Evolutionary conservation across 1,140 invertebrate genomes (phyloP).

Genomic region (Hyles euphorbiae): DNA sequence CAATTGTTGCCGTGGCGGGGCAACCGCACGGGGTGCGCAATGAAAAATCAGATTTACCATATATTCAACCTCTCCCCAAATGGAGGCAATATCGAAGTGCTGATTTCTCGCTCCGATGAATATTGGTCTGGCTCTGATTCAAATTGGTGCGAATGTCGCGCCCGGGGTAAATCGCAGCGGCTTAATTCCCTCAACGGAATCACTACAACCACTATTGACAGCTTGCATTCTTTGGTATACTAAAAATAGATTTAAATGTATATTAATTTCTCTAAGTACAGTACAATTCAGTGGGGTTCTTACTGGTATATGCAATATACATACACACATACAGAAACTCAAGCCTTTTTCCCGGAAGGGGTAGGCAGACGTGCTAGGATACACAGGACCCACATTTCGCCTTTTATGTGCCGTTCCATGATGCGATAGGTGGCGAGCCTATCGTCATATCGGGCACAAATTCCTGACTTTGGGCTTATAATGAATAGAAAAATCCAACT

Average conservation of each 20-base stretch:
- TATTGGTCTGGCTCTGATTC: constrained; percentile 70
- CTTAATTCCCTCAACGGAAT: constrained; percentile 30
- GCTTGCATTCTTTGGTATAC: not conserved
- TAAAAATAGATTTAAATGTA: not conserved
- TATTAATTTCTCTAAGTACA: not conserved
- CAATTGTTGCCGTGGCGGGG: not conserved
- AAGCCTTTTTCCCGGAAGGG: not conserved
- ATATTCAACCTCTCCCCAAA: constrained; percentile 66
- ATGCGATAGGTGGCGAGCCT: too few species aligned
- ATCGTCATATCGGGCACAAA: too few species aligned
- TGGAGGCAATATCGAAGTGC: constrained; percentile 73
- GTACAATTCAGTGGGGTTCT: not conserved
- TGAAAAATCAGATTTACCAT: constrained; percentile 68
- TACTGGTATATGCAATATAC: not conserved
- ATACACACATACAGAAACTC: too few species aligned
- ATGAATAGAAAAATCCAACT: too few species aligned
- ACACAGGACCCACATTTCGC: too few species aligned
- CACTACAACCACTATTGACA: constrained; percentile 6
- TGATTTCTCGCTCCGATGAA: constrained; percentile 70
- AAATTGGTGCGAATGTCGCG: constrained; percentile 57
- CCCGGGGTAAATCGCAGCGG: constrained; percentile 36
- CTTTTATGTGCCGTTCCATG: too few species aligned
- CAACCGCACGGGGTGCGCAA: constrained; percentile 35
- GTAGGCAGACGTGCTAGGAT: too few species aligned
- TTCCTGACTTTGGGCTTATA: too few species aligned